Evolutionary conservation across 2,113 vertebrate species (phyloP).

Genomic region (Melanostigma gelatinosum): DNA sequence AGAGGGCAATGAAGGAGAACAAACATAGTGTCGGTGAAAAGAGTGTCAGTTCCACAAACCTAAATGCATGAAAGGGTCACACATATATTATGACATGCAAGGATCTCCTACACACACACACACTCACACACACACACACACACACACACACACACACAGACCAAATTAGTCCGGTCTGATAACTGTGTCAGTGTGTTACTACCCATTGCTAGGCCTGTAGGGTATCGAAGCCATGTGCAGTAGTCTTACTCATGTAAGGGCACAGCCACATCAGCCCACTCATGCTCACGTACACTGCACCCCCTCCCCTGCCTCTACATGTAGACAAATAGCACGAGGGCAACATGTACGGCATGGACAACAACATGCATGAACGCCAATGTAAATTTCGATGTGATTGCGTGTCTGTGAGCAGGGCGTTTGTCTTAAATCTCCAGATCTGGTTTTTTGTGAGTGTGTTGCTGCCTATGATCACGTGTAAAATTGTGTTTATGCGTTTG

Average conservation of each 20-base stretch:
- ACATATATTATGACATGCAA: slow-evolving; percentile 28
- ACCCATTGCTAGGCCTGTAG: slow-evolving; percentile 59
- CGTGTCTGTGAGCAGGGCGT: not conserved
- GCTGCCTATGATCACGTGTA: not conserved
- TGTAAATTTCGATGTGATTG: not conserved
- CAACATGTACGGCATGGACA: not conserved
- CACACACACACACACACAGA: slow-evolving; percentile 47
- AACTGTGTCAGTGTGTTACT: slow-evolving; percentile 80
- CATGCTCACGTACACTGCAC: slow-evolving; percentile 50
- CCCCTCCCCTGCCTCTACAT: not conserved
- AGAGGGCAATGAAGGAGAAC: slow-evolving; percentile 23
- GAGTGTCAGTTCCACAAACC: not conserved
- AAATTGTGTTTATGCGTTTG: slow-evolving; percentile 2
- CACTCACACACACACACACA: slow-evolving; percentile 17
- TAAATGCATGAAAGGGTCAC: slow-evolving; percentile 16
- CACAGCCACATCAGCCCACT: slow-evolving; percentile 65
- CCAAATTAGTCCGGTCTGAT: slow-evolving; percentile 73
- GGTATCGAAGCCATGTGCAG: slow-evolving; percentile 61
- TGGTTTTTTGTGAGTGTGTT: not conserved
- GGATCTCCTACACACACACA: not conserved
- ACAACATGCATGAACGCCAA: not conserved
- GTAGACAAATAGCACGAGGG: not conserved
- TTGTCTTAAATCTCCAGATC: not conserved
- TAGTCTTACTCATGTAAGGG: slow-evolving; percentile 75
- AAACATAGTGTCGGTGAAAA: not conserved